Conservation (phyloP, 2,888 invertebrate genomes). For the Nasonovia ribisnigri region DNA sequence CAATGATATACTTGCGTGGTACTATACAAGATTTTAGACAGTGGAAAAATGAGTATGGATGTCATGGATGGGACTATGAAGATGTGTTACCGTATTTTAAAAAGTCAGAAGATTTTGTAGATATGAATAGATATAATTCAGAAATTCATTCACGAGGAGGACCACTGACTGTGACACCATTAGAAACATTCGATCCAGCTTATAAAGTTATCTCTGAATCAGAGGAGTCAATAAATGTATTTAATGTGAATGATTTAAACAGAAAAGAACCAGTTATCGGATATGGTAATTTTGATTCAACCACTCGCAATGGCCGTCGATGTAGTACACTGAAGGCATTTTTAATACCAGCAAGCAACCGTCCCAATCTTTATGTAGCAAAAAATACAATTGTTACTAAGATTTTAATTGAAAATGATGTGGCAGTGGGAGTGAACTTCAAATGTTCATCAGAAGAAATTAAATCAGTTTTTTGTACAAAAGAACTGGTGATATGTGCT, state of each 20-base stretch:
- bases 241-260: slow-evolving; percentile 42
- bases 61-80: slow-evolving; percentile 61
- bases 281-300: slow-evolving; percentile 53
- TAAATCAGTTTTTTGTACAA: slow-evolving; percentile 71
- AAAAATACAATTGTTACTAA: slow-evolving; percentile 78
- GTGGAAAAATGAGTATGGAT: slow-evolving; percentile 54
- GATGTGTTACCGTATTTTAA: slow-evolving; percentile 61
- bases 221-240: not conserved
- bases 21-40: slow-evolving; percentile 49
- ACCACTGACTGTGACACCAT: slow-evolving; percentile 53
- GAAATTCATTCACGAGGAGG: slow-evolving; percentile 57
- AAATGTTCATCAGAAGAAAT: slow-evolving; percentile 69
- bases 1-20: slow-evolving; percentile 63
- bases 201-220: slow-evolving; percentile 42
- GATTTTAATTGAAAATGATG: slow-evolving; percentile 75
- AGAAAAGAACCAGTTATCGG: slow-evolving; percentile 16
- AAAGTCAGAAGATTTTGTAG: slow-evolving; percentile 65
- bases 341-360: slow-evolving; percentile 76
- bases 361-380: slow-evolving; percentile 82
- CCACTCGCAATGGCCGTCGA: slow-evolving; percentile 76
- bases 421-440: slow-evolving; percentile 79
- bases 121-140: not conserved
- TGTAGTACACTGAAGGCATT: slow-evolving; percentile 89
- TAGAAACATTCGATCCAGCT: slow-evolving; percentile 40
- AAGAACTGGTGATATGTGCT: slow-evolving; percentile 77